A percentile compares a stretch with the other conserved stretches of the same genome.
Conservation (phyloP, 2,888 invertebrate genomes). For the Ennomos fuscantarius region DNA sequence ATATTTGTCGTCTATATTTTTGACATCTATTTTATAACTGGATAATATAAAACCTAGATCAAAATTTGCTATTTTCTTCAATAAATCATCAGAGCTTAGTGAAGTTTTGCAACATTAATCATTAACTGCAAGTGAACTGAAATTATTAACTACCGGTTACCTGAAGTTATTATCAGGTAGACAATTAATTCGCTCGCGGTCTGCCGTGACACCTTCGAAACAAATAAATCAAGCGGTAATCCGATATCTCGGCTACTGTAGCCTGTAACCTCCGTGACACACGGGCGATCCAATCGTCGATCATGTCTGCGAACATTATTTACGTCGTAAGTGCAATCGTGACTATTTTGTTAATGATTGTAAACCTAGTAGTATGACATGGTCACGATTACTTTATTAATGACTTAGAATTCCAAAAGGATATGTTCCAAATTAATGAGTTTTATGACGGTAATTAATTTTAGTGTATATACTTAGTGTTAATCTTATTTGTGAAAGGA, state of each 20-base stretch:
- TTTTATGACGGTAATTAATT: not conserved
- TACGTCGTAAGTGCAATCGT: no score
- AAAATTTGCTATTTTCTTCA: no score
- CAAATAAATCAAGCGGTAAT: slow-evolving; percentile 66
- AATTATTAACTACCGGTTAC: slow-evolving; percentile 58
- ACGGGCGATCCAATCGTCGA: slow-evolving; percentile 28
- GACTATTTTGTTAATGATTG: not conserved
- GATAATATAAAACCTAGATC: no score
- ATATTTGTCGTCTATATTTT: no score
- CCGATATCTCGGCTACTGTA: slow-evolving; percentile 58
- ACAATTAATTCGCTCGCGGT: slow-evolving; percentile 64
- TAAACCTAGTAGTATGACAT: not conserved
- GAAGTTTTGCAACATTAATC: slow-evolving; percentile 41
- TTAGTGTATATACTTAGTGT: not conserved
- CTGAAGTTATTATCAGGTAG: slow-evolving; percentile 57
- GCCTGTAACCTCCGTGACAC: slow-evolving; percentile 38
- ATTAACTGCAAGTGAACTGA: slow-evolving; percentile 47
- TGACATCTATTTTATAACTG: no score
- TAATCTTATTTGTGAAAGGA: slow-evolving; percentile 3
- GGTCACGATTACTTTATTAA: slow-evolving; percentile 14
- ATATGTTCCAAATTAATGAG: slow-evolving; percentile 1
- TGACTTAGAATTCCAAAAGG: slow-evolving; percentile 2
- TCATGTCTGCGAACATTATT: slow-evolving; percentile 15
- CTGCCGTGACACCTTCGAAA: slow-evolving; percentile 55
- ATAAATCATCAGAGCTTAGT: not conserved